Conservation (phyloP, 1,140 invertebrate species). For the Latrodectus geometricus region DNA sequence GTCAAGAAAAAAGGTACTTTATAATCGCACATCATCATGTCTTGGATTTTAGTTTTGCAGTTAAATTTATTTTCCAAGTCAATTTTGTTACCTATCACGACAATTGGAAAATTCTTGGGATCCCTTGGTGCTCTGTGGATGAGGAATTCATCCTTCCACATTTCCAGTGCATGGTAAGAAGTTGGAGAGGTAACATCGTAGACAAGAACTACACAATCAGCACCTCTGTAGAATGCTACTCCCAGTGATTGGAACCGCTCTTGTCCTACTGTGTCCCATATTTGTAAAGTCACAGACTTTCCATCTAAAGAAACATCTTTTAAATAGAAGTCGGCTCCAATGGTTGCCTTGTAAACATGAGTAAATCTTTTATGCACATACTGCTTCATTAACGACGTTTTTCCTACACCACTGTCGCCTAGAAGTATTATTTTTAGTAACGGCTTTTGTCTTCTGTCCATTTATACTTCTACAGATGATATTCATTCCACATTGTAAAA, state of each 20-base stretch:
- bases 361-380: constrained; percentile 99
- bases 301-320: constrained; percentile 99
- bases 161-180: constrained; percentile 98
- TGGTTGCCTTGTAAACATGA: constrained; percentile 99
- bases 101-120: constrained; percentile 99
- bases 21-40: constrained; percentile 78
- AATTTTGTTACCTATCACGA: constrained; percentile 99
- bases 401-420: constrained; percentile 96
- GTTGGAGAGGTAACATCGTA: constrained; percentile 98
- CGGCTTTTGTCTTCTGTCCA: constrained; percentile 95
- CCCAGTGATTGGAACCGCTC: constrained; percentile 98
- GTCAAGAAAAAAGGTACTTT: constrained; percentile 95
- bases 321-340: constrained; percentile 99
- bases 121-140: constrained; percentile 97
- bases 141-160: constrained; percentile 99
- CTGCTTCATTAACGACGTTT: constrained; percentile 99
- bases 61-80: constrained; percentile 93
- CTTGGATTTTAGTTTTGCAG: constrained; percentile 9
- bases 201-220: constrained; percentile 97
- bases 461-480: constrained; percentile 67
- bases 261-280: constrained; percentile 99
- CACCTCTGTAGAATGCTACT: constrained; percentile 99
- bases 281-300: constrained; percentile 99
- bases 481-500: background rate
- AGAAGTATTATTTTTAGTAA: constrained; percentile 97